Conservation (phyloP, 2,888 invertebrate genomes). For the Vannuccia rotundouncinata region DNA sequence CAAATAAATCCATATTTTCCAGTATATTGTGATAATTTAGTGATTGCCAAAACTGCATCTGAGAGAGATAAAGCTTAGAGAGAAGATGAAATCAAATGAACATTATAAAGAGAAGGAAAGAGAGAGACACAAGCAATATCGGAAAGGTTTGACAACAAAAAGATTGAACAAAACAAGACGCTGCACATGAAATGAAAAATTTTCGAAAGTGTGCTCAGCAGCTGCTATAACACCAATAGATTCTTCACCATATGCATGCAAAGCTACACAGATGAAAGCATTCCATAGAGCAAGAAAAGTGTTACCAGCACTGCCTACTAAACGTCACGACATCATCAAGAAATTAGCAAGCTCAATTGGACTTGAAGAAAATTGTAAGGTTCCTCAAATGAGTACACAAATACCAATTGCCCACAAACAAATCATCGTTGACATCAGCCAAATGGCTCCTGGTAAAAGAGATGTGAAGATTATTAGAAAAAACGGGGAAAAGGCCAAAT, state of each 20-base stretch:
- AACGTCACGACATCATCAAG: neutral
- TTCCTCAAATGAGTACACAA: neutral
- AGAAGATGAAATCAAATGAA: neutral
- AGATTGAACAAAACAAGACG: neutral
- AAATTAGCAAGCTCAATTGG: neutral
- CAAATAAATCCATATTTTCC: neutral
- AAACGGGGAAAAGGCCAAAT: slow-evolving; percentile 7
- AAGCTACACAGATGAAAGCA: neutral
- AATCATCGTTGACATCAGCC: neutral
- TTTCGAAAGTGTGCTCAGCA: neutral
- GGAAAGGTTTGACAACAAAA: neutral
- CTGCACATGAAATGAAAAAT: neutral
- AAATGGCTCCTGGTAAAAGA: neutral
- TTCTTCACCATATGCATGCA: neutral
- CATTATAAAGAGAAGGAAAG: neutral
- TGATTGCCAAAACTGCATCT: neutral
- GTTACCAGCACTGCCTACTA: neutral
- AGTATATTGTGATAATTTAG: neutral
- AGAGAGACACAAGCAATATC: neutral
- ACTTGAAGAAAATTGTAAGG: neutral
- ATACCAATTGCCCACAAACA: neutral
- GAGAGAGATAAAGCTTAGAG: neutral
- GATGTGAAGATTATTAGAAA: neutral
- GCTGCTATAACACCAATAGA: neutral
- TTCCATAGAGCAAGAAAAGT: neutral